These are phyloP conservation scores for Galaxea fascicularis DNA, from an alignment of 92 coral and sea anemone species.

Conservation along the genomic window DNA sequence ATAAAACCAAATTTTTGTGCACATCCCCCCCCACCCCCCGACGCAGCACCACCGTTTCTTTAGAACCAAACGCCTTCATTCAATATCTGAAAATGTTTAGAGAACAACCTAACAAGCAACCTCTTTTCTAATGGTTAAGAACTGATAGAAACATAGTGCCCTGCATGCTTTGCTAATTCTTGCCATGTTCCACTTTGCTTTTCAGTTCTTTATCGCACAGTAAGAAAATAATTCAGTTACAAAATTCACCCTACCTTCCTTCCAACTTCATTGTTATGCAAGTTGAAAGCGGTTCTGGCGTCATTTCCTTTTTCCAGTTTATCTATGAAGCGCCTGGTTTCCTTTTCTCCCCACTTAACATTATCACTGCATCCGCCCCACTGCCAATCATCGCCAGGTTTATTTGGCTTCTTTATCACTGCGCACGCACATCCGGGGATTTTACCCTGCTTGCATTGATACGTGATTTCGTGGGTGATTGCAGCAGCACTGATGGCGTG, in stretches of 20 bases:
- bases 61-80: too few relatives aligned
- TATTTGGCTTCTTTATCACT: constrained; percentile 19
- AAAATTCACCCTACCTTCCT: constrained; percentile 60
- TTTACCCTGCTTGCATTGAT: constrained; percentile 71
- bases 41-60: too few relatives aligned
- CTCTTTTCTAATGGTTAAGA: too few relatives aligned
- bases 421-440: constrained; percentile 82
- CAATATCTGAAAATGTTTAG: too few relatives aligned
- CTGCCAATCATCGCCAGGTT: constrained; percentile 25
- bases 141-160: too few relatives aligned
- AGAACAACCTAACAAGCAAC: too few relatives aligned
- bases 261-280: constrained; percentile 85
- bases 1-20: too few relatives aligned
- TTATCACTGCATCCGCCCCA: constrained; percentile 90
- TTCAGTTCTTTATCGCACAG: too few relatives aligned
- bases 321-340: constrained; percentile 77
- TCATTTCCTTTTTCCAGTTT: constrained; percentile 68
- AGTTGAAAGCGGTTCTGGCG: constrained; percentile 60
- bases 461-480: constrained; percentile 74
- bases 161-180: too few relatives aligned
- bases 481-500: constrained; percentile 87
- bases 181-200: too few relatives aligned
- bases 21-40: too few relatives aligned
- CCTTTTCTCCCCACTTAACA: constrained; percentile 73
- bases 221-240: neutral